phyloP scores from a whole-genome alignment of 1,140 invertebrate species.

The Holcopasites calliopsidis region DNA sequence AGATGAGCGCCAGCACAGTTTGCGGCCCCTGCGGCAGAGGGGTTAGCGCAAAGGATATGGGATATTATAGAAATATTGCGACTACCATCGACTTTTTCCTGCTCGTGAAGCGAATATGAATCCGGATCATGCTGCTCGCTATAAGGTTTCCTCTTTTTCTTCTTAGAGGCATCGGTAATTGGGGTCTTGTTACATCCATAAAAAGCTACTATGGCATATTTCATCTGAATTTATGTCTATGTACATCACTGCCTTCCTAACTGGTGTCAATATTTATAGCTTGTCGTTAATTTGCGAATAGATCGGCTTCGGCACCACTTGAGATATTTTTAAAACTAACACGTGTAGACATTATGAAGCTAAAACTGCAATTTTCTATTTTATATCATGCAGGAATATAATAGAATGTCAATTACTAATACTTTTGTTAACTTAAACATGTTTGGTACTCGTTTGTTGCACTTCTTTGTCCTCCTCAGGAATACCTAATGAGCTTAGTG shows the following conservation, averaged over 20 bases:
- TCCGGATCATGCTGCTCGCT: slow-evolving; percentile 45
- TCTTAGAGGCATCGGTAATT: slow-evolving; percentile 74
- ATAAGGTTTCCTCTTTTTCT: slow-evolving; percentile 67
- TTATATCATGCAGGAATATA: too few species aligned
- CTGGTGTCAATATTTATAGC: slow-evolving; percentile 77
- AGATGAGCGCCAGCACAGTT: neutral
- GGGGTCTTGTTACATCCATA: slow-evolving; percentile 75
- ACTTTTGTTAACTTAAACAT: too few species aligned
- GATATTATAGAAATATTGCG: slow-evolving; percentile 50
- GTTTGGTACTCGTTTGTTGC: too few species aligned
- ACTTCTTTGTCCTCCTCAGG: too few species aligned
- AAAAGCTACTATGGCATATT: slow-evolving; percentile 68
- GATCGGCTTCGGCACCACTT: slow-evolving; percentile 42
- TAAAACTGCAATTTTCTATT: too few species aligned
- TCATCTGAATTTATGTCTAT: slow-evolving; percentile 59
- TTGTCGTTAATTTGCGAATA: slow-evolving; percentile 63
- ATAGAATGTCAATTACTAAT: too few species aligned
- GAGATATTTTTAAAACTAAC: neutral
- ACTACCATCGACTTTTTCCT: slow-evolving; percentile 15
- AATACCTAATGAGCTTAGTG: too few species aligned
- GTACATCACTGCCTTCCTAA: slow-evolving; percentile 64
- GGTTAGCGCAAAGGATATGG: neutral
- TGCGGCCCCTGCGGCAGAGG: too few species aligned
- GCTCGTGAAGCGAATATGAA: slow-evolving; percentile 49
- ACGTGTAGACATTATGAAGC: too few species aligned